Evolutionary conservation across 1,140 invertebrate genomes (phyloP).

Genomic region (Scaptodrosophila lebanonensis): DNA sequence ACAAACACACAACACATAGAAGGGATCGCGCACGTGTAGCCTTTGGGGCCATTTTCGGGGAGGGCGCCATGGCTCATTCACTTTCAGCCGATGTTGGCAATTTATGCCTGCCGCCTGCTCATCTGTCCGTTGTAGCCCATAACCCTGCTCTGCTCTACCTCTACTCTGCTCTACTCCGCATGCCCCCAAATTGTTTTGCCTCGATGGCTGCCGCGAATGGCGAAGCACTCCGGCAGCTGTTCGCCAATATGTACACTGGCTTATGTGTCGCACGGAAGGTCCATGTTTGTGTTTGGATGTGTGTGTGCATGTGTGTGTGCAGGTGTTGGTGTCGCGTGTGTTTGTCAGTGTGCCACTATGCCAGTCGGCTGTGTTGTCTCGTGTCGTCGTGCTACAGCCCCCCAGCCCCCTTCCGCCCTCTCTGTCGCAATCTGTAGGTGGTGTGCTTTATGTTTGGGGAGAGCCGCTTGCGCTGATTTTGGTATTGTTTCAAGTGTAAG

Average conservation of each 20-base stretch:
- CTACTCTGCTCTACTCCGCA: too few relatives aligned
- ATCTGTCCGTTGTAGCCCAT: not conserved
- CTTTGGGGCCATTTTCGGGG: too few relatives aligned
- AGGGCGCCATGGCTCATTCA: constrained; percentile 44
- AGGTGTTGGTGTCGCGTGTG: constrained; percentile 29
- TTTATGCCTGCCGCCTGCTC: constrained; percentile 26
- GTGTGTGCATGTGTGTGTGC: constrained; percentile 13
- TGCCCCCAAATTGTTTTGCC: too few relatives aligned
- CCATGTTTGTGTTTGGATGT: not conserved
- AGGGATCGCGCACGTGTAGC: too few relatives aligned
- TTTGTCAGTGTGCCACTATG: constrained; percentile 66
- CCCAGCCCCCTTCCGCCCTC: not conserved
- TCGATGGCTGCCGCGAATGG: too few relatives aligned
- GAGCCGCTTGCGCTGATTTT: constrained; percentile 73
- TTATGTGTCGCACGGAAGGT: constrained; percentile 4
- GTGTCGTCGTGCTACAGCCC: not conserved
- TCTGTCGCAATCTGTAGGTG: constrained; percentile 48
- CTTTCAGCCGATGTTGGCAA: constrained; percentile 62
- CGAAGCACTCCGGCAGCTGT: constrained; percentile 63
- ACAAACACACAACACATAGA: too few relatives aligned
- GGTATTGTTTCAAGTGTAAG: constrained; percentile 65
- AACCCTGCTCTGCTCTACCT: constrained; percentile 5
- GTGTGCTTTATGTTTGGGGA: constrained; percentile 64
- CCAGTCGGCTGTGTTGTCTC: constrained; percentile 24
- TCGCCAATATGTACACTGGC: constrained; percentile 66